Percentiles rank a stretch among this genome's conserved stretches.
Conservation (phyloP, 2,113 vertebrate species). For the Hirundichthys speculiger region DNA sequence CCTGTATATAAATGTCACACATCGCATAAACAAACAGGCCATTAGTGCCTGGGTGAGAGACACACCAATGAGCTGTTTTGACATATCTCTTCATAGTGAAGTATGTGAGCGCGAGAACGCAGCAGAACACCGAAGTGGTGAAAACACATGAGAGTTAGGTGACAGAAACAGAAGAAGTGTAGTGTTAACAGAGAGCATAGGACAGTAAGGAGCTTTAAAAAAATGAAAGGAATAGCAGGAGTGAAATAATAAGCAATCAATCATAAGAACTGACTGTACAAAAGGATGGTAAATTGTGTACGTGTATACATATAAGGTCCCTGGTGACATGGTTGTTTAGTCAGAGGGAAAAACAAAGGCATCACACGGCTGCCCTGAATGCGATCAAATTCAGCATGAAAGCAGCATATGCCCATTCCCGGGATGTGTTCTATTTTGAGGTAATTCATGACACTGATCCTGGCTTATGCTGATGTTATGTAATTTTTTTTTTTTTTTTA, state of each 20-base stretch:
- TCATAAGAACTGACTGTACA: background rate
- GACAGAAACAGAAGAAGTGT: background rate
- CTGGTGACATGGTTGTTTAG: constrained; percentile 7
- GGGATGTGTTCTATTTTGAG: constrained; percentile 53
- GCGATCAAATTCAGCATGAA: constrained; percentile 40
- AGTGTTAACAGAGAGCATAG: background rate
- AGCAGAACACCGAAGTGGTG: background rate
- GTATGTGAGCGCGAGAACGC: constrained; percentile 8
- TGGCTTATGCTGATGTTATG: constrained; percentile 56
- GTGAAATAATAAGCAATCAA: background rate
- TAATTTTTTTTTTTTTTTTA: constrained; percentile 39
- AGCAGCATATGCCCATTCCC: constrained; percentile 37
- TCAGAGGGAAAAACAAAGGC: constrained; percentile 18
- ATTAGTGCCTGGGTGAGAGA: constrained; percentile 48
- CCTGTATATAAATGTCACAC: constrained; percentile 28
- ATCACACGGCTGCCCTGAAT: background rate
- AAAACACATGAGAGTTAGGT: background rate
- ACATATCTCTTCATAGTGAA: constrained; percentile 4
- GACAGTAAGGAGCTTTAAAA: background rate
- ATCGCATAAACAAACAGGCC: constrained; percentile 55
- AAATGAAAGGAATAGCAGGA: background rate
- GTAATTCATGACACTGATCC: constrained; percentile 49
- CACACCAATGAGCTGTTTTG: constrained; percentile 28
- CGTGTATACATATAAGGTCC: constrained; percentile 8
- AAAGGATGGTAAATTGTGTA: constrained; percentile 1